These are phyloP conservation scores for Gallinago jamesoni DNA, from an alignment of 2,113 vertebrate species.

Conservation along the genomic window DNA sequence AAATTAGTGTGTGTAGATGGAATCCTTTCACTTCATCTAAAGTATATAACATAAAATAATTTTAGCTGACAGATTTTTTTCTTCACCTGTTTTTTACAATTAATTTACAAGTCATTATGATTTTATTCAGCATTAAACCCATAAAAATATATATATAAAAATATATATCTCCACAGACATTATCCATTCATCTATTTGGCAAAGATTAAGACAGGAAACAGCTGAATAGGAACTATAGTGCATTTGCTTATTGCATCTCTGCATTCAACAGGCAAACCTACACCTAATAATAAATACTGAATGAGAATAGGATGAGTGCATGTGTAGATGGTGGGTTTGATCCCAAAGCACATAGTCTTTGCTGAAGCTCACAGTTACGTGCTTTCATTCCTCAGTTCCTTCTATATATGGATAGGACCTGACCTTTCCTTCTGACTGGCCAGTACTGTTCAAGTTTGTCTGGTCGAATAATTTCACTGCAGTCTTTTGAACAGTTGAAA, in stretches of 20 bases:
- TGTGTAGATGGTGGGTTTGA: background rate
- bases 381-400: background rate
- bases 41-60: background rate
- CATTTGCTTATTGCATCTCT: background rate
- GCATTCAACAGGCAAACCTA: background rate
- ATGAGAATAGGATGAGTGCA: background rate
- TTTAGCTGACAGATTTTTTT: slow-evolving; percentile 25
- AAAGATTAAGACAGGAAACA: slow-evolving; percentile 1
- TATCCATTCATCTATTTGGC: background rate
- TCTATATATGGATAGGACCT: background rate
- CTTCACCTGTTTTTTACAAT: background rate
- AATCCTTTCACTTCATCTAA: background rate
- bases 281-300: background rate
- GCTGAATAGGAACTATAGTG: background rate
- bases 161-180: background rate
- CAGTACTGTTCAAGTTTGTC: background rate
- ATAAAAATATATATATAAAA: background rate
- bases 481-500: background rate
- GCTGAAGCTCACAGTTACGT: background rate
- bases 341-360: background rate
- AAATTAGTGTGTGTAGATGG: slow-evolving; percentile 6
- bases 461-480: background rate
- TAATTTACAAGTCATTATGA: slow-evolving; percentile 21
- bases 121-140: slow-evolving; percentile 7
- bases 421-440: background rate